phyloP scores from a whole-genome alignment of 2,888 invertebrate genomes.

The Timema podura region DNA sequence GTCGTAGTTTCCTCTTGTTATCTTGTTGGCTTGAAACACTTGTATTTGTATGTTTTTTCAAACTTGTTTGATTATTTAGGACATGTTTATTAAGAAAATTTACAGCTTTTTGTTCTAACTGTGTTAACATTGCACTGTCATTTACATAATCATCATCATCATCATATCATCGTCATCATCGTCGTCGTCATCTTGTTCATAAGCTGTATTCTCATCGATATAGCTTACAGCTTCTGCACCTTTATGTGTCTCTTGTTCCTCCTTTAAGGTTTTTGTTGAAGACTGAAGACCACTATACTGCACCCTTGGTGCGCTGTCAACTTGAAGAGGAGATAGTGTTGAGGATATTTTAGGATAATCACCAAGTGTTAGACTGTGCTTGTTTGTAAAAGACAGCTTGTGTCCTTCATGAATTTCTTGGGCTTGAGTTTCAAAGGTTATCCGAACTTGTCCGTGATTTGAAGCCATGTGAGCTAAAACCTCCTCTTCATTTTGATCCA shows the following conservation, averaged over 20 bases:
- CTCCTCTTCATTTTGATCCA: constrained; percentile 61
- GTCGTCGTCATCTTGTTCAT: constrained; percentile 29
- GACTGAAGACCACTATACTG: too few relatives aligned
- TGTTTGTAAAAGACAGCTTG: constrained; percentile 24
- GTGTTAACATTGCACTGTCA: constrained; percentile 18
- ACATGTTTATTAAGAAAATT: constrained; percentile 15
- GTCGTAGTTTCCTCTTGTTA: constrained; percentile 34
- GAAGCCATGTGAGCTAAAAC: constrained; percentile 56
- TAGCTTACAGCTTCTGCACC: constrained; percentile 17
- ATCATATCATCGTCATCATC: too few relatives aligned
- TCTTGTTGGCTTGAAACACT: constrained; percentile 25
- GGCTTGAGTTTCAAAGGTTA: constrained; percentile 57
- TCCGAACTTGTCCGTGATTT: constrained; percentile 55
- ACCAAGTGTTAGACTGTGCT: constrained; percentile 13
- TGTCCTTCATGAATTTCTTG: constrained; percentile 44
- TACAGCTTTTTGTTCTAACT: constrained; percentile 13
- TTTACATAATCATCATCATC: constrained; percentile 25
- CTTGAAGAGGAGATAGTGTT: too few relatives aligned
- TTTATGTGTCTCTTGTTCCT: constrained; percentile 22
- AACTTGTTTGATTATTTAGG: too few relatives aligned
- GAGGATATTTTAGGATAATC: too few relatives aligned
- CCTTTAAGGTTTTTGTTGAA: background rate
- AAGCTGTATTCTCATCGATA: constrained; percentile 37
- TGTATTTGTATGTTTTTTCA: constrained; percentile 30
- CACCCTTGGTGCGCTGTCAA: background rate